Base-by-base conservation (phyloP, 2,888 invertebrate genomes). In the Noctua janthe region DNA sequence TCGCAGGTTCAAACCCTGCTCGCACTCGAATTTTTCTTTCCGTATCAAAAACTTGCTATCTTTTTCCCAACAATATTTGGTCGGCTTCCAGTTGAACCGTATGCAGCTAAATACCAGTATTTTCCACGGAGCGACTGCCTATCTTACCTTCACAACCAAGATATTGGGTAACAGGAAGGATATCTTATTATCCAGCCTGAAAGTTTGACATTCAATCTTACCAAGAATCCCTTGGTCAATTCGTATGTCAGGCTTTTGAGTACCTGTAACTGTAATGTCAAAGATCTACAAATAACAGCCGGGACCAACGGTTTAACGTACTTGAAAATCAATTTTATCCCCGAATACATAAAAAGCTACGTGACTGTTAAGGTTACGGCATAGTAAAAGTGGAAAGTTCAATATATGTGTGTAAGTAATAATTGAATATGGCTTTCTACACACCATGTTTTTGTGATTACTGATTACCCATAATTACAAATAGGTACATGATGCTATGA, bases 381-480 rank as follows among this genome's bases (percentile, higher is more conserved):
- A 86, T 43, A 81, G 83, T 82, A 85, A 84, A 90, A 89, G 86
- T 83, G n/a, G 81, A 89, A 84, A 90, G 78, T 83, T 83, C 76
- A 73, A 78, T 67, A 8, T 54, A 54, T 54, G 20, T 20, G 23
- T 76, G 73, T 81, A 76, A 81, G 74, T 80, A 74, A 83, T 87
- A 74, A 81, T 89, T 85, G 89, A 89, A 82, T 82, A 80, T 83
- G 72, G 76, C 81, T 87, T 89, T 90, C 88, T 87, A 82, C 70
- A 66, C 74, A 66, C 67, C 76, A 78, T 81, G 76, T 82, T 87
- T 87, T 86, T 79, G 69, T 73, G 78, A 90, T 89, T 90, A 84
- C 67, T 71, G 75, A 90, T 88, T 90, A 84, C 67, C 67, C 62
- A 66, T 88, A 86, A 88, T 88, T 88, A 89, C 78, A 76, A 80